These are phyloP conservation scores for Goniozus legneri DNA, from an alignment of 1,140 invertebrate genomes.

Conservation along the genomic window DNA sequence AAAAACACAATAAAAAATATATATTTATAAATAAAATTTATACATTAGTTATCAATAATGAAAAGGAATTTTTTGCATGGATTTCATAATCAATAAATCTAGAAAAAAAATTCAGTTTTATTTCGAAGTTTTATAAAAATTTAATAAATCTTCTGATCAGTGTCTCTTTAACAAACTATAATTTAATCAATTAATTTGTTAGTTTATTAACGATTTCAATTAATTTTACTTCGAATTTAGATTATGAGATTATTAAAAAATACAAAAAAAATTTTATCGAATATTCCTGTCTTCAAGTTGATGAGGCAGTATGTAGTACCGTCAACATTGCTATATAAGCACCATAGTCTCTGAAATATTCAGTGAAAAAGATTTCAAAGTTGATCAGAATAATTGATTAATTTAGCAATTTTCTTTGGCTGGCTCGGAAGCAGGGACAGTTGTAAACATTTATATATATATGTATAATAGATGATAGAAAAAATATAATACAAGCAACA, in stretches of 20 bases:
- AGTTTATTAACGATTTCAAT: neutral
- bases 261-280: slow-evolving; percentile 4
- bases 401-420: neutral
- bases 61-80: no score
- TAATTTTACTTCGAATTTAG: neutral
- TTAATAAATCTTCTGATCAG: no score
- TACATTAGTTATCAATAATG: no score
- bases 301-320: slow-evolving; percentile 40
- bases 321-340: slow-evolving; percentile 46
- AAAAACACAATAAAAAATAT: no score
- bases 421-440: neutral
- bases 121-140: no score
- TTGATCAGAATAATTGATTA: neutral
- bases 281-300: slow-evolving; percentile 35
- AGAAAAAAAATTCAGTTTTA: no score
- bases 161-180: no score
- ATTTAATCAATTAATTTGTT: neutral
- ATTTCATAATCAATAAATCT: no score
- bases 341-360: slow-evolving; percentile 45
- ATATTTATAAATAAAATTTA: no score
- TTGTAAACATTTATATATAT: no score
- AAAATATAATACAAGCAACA: no score
- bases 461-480: no score
- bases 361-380: slow-evolving; percentile 8
- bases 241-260: neutral